Percentiles rank a stretch among this genome's conserved stretches.
These are phyloP conservation scores for Apteryx owenii DNA, from an alignment of 2,113 vertebrate genomes.

Conservation along the genomic window DNA sequence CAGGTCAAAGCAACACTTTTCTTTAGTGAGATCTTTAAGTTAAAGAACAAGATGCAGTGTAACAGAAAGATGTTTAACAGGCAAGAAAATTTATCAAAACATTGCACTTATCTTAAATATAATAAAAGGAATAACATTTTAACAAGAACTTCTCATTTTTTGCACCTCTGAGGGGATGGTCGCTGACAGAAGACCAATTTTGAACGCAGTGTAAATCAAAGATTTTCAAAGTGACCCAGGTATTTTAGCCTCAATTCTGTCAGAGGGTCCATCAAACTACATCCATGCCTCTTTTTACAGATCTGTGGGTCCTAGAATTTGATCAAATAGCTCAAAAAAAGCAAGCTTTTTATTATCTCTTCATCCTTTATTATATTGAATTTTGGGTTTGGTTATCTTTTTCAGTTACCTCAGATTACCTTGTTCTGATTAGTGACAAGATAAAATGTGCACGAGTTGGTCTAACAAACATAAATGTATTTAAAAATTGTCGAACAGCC, in stretches of 20 bases:
- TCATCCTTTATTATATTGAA: neutral
- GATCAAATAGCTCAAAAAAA: neutral
- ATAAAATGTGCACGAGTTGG: neutral
- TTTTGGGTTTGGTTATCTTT: neutral
- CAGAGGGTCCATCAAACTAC: neutral
- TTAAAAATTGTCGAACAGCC: neutral
- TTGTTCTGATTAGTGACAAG: neutral
- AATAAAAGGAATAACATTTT: conserved; percentile 10
- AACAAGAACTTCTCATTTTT: neutral
- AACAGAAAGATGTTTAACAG: conserved; percentile 27
- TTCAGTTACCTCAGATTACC: neutral
- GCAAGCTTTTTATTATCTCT: neutral
- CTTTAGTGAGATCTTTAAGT: conserved; percentile 40
- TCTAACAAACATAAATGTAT: neutral
- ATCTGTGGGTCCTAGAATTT: neutral
- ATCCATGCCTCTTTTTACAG: neutral
- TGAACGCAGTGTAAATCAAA: neutral
- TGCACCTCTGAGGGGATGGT: neutral
- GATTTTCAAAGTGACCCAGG: neutral
- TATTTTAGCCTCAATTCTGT: neutral
- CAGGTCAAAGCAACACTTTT: conserved; percentile 54
- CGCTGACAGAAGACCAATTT: neutral
- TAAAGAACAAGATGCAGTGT: neutral
- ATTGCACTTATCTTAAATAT: neutral
- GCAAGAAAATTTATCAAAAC: neutral